Evolutionary conservation across 2,113 vertebrate genomes (phyloP), one percentile per base, ranked within the genome.

Genomic region (Bubo scandiacus): DNA sequence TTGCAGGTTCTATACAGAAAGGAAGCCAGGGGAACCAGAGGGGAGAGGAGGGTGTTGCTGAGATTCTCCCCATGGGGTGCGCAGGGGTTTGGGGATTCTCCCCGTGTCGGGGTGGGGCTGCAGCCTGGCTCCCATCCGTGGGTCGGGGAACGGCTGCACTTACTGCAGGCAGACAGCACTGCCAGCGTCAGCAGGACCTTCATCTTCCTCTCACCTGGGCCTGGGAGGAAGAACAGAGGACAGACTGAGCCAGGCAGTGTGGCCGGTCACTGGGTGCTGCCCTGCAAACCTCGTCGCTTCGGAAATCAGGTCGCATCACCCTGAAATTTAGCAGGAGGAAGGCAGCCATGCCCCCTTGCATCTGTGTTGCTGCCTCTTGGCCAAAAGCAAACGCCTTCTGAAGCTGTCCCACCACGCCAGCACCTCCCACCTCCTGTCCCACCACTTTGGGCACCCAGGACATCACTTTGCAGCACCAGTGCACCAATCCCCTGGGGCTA

Each of bases 81-180:
- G 16, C 3, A 5, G 67, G 55, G 55, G 8, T 36, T 36, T 58
- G 38, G 81, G 83, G 19, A 16, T 10, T 63, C 15, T 45, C 29
- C 58, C 30, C 2, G 1, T 22, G 5, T 7, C 3, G 8, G 42
- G 1, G 3, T 0, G 3, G 49, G 36, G 27, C 38, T 49, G 34
- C 62, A 45, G 86, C 57, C 67, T 34, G 77, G 47, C 29, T 75
- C 58, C 57, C 0, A 2, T 15, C 47, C 3, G 1, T 13, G 71
- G 45, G 25, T 19, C 2, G 0, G 72, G 87, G 72, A 15, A 34
- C 1, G 3, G 51, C 38, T 17, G 61, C n/a, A 70, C 96, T 96
- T 94, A 97, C 96, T 71, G 86, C 81, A 96, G 68, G 92, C 68
- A 13, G 91, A 32, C 16, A 96, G 77, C 88, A 90, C 49, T 1